Base-by-base conservation (phyloP, 1,140 invertebrate species). In the Aplysia californica region DNA sequence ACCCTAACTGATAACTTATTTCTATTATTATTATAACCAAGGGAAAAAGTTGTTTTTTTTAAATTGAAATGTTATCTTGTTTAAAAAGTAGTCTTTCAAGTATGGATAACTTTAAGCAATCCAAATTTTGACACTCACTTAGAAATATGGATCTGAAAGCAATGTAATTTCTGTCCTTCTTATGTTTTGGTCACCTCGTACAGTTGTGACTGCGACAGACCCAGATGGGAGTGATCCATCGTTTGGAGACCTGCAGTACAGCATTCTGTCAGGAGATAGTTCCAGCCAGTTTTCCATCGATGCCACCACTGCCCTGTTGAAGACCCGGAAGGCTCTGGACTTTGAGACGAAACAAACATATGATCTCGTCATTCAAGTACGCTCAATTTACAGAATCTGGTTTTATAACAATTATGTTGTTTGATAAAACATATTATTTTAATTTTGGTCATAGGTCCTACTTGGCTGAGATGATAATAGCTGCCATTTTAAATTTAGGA, bases 271-370 rank as follows among this genome's bases (percentile, higher is more conserved):
- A 56, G 86, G 86, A 23, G 83, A 87, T 50, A 36, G 72, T 23
- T 65, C 56, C 10, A 78, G 55, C 15, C 72, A 81, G 21, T 87
- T 87, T 55, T 56, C 55, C n/a, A 82, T 87, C 58, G 77, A 84
- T 38, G 56, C 79, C 18, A 58, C 23, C 50, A 81, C 71, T 31
- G 86, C 84, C 5, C 39, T 70, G 4, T 70, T 87, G 0, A 71
- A 71, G 38, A 73, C 82, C 0, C 74, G 68, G 5, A 74, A 66
- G 10, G 44, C 26, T 5, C 55, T 87, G 38, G 81, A 87, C 67
- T 74, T 71, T 18, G 86, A 87, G 35, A 77, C 77, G 0, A 77
- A 59, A 0, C 4, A 69, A 6, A 70, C 44, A 0, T 84, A 85
- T 67, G 41, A n/a, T 55, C 55, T 87, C 3, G 65, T 79, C 38